Evolutionary conservation across 2,888 invertebrate species (phyloP), one percentile per base, ranked within the genome.

Genomic region (Himalopsyche anomala): DNA sequence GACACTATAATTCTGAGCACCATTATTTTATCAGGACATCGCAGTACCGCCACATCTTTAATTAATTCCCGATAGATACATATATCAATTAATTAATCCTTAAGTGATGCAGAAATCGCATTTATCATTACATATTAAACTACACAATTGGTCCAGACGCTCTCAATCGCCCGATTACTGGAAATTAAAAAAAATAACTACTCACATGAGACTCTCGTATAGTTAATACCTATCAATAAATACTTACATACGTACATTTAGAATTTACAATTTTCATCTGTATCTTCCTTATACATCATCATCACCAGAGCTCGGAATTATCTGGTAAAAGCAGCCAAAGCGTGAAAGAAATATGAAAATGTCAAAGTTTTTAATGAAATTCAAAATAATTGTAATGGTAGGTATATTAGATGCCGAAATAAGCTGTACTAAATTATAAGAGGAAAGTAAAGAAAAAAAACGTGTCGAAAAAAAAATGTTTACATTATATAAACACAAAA

Each of bases 1-100:
- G 89, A 89, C 87, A 89, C 89, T 89, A 89, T 86, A 82, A 87
- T 86, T 87, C 87, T 86, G 88, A 89, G 89, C 89, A 89, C 89
- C 89, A 89, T 88, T 84, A 74, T 74, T 74, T 74, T 82, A 82
- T 80, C 80, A 80, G 87, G 87, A 88, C 87, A 86, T 84, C 80
- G 79, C 85, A 74, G 81, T 86, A 84, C 84, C n/a, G 80, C 83
- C 88, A 84, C 85, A 83, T 85, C 55, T 85, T 85, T 74, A 74
- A 74, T 74, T 74, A 74, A 74, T 38, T 45, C 80, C 51, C 17
- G 28, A 85, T 55, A 85, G 79, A 36, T 45, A 54, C 80, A 82
- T 82, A 85, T 82, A 74, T 62, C 62, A 28, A 62, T 74, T 74
- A 74, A 79, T 87, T 80, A 83, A 81, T 80, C 74, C 51, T 86